Evolutionary conservation across 2,888 invertebrate genomes (phyloP).

Genomic region (Scaptomyza reducta): DNA sequence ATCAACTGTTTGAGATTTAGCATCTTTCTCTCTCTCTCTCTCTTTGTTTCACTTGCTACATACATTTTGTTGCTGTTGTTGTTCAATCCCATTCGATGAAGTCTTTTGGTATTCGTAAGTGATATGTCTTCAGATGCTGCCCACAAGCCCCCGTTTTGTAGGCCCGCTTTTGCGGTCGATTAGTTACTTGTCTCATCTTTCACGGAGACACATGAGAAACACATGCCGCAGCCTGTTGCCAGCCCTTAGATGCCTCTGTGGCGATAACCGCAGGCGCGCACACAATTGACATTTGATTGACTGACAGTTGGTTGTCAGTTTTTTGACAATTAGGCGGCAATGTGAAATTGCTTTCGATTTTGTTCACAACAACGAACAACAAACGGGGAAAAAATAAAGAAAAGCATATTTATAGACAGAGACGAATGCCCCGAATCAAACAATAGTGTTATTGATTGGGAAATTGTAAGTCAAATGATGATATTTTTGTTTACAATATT

Average conservation of each 20-base stretch:
- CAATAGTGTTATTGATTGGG: conserved; percentile 50
- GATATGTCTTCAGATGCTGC: conserved; percentile 47
- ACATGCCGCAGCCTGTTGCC: conserved; percentile 29
- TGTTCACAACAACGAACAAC: conserved; percentile 20
- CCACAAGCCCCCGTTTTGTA: conserved; percentile 49
- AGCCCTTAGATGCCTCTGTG: conserved; percentile 18
- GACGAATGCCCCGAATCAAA: conserved; percentile 39
- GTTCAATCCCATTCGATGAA: conserved; percentile 20
- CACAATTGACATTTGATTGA: conserved; percentile 77
- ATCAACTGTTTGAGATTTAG: conserved; percentile 8
- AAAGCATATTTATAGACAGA: conserved; percentile 15
- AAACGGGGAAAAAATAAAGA: neutral
- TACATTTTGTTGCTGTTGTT: conserved; percentile 12
- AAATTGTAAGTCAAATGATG: conserved; percentile 52
- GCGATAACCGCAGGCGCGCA: conserved; percentile 46
- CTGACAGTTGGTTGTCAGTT: conserved; percentile 74
- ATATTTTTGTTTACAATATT: conserved; percentile 51
- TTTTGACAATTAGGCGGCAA: conserved; percentile 75
- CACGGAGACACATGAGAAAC: conserved; percentile 24
- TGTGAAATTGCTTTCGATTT: conserved; percentile 79
- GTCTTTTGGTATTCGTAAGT: conserved; percentile 25
- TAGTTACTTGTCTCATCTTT: conserved; percentile 58
- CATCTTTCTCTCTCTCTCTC: neutral
- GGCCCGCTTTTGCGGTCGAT: conserved; percentile 65
- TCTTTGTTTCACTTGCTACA: conserved; percentile 40